Evolutionary conservation across 2,888 invertebrate genomes (phyloP).

Genomic region (Dilophus febrilis): DNA sequence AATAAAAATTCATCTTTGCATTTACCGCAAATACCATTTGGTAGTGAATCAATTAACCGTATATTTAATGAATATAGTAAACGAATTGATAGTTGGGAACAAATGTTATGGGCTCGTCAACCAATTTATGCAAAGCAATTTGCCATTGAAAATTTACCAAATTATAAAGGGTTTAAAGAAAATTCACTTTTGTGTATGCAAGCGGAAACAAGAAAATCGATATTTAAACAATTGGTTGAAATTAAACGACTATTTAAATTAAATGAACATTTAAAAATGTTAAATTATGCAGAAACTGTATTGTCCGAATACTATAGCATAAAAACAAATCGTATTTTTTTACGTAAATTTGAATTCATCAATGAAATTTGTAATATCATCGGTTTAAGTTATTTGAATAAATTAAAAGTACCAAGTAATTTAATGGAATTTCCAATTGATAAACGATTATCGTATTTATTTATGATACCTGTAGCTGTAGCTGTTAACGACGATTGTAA

Average conservation of each 20-base stretch:
- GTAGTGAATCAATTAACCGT: background rate
- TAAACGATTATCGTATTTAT: background rate
- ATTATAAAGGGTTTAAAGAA: conserved; percentile 16
- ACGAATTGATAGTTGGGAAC: conserved; percentile 12
- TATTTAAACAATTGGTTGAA: conserved; percentile 17
- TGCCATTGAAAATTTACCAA: conserved; percentile 13
- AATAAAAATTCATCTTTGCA: background rate
- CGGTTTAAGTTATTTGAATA: conserved; percentile 22
- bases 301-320: conserved; percentile 23
- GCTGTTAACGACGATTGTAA: background rate
- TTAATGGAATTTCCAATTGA: background rate
- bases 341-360: conserved; percentile 26
- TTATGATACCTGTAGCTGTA: background rate
- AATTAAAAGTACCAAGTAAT: conserved; percentile 12
- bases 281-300: conserved; percentile 18
- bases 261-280: conserved; percentile 3
- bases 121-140: conserved; percentile 20
- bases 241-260: conserved; percentile 14
- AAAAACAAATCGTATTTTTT: conserved; percentile 25
- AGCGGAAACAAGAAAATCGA: conserved; percentile 22
- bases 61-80: background rate
- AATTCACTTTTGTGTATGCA: conserved; percentile 19
- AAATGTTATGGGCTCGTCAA: conserved; percentile 23
- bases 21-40: background rate
- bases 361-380: conserved; percentile 26